phyloP scores from a whole-genome alignment of 2,113 vertebrate genomes.

The Gnathonemus longibarbis region DNA sequence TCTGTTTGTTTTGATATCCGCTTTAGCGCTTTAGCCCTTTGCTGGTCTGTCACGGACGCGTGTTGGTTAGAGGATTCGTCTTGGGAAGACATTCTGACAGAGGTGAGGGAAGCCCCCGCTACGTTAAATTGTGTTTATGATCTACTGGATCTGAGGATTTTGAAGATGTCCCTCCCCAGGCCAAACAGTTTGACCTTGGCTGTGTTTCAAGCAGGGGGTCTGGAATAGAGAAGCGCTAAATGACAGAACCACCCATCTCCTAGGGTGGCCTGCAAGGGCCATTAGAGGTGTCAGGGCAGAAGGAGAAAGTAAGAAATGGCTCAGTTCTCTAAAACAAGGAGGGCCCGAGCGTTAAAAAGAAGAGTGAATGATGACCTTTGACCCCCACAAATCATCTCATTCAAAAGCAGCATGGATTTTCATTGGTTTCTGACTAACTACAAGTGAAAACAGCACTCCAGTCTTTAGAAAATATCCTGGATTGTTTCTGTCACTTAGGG shows the following conservation, averaged over 20 bases:
- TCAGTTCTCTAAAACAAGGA: background rate
- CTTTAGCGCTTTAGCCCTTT: background rate
- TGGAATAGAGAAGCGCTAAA: background rate
- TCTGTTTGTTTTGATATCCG: background rate
- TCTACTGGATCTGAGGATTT: background rate
- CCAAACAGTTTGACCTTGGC: background rate
- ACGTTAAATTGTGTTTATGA: background rate
- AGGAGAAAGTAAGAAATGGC: background rate
- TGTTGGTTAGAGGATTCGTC: background rate
- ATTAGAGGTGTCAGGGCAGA: background rate
- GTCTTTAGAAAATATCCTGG: background rate
- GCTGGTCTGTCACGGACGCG: background rate
- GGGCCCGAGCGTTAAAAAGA: background rate
- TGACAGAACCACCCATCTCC: background rate
- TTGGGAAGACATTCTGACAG: background rate
- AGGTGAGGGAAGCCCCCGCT: background rate
- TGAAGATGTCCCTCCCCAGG: background rate
- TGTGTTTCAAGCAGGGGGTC: background rate
- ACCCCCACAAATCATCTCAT: background rate
- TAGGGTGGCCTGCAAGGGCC: background rate
- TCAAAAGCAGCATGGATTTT: background rate
- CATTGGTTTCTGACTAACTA: background rate
- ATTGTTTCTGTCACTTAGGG: conserved; percentile 2
- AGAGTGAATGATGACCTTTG: background rate
- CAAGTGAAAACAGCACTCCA: background rate